Conservation (phyloP, 2,113 vertebrate species). For the Heloderma charlesbogerti region DNA sequence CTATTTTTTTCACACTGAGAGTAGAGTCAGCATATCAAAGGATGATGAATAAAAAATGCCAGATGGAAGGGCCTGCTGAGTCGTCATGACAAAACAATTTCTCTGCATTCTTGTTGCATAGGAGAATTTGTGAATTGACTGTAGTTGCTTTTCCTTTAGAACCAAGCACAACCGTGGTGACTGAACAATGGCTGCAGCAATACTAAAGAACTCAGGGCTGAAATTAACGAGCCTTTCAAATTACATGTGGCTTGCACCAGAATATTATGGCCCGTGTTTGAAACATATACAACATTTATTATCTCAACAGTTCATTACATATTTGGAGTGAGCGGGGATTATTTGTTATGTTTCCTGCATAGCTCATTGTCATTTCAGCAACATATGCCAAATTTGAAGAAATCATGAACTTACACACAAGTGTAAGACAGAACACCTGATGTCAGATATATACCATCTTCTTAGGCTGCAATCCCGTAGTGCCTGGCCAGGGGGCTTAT, state of each 20-base stretch:
- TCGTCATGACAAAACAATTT: slow-evolving; percentile 7
- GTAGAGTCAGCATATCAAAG: rapidly evolving
- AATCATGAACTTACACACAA: background rate
- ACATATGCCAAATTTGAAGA: background rate
- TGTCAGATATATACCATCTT: background rate
- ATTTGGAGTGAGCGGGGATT: background rate
- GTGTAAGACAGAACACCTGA: background rate
- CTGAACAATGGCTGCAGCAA: slow-evolving; percentile 48
- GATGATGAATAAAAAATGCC: background rate
- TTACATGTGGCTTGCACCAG: rapidly evolving
- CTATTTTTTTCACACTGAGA: background rate
- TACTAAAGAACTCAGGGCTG: slow-evolving; percentile 29
- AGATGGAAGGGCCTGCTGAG: slow-evolving; percentile 30
- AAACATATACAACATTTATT: slow-evolving; percentile 20
- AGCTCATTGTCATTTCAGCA: background rate
- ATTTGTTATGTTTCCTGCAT: background rate
- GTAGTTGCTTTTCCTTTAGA: slow-evolving; percentile 33
- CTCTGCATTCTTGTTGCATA: slow-evolving; percentile 38
- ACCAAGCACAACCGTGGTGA: background rate
- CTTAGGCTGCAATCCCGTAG: too few species aligned
- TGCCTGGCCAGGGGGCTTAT: too few species aligned
- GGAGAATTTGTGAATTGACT: slow-evolving; percentile 15
- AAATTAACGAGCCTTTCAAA: slow-evolving; percentile 59
- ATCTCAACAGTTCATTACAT: slow-evolving; percentile 36
- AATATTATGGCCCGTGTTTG: slow-evolving; percentile 44